Conservation (phyloP, 2,797 vertebrate species). For the Chrosomus eos region DNA sequence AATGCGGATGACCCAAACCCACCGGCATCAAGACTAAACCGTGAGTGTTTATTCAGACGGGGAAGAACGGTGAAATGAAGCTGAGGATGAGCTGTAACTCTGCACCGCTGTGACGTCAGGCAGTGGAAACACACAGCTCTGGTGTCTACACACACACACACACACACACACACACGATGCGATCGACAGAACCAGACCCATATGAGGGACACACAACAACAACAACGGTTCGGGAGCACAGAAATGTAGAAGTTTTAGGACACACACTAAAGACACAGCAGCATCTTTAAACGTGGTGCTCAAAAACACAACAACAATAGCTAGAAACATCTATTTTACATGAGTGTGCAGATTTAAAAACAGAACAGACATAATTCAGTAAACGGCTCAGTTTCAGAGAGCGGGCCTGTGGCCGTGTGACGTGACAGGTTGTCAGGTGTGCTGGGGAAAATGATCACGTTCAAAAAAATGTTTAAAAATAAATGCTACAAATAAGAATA, state of each 20-base stretch:
- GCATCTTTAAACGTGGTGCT: too few species aligned
- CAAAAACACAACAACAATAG: too few species aligned
- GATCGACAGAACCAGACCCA: background rate
- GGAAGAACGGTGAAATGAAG: background rate
- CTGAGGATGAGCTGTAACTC: background rate
- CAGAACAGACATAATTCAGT: background rate
- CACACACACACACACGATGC: background rate
- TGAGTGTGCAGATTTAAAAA: background rate
- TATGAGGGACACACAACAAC: background rate
- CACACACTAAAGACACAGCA: too few species aligned
- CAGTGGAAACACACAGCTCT: slow-evolving; percentile 30
- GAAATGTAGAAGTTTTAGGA: too few species aligned
- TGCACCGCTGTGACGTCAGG: slow-evolving; percentile 24
- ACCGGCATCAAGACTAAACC: background rate
- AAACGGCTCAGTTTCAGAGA: background rate
- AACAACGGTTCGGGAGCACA: background rate
- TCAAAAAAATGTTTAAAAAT: too few species aligned
- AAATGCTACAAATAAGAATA: too few species aligned
- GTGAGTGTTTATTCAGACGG: background rate
- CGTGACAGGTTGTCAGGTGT: too few species aligned
- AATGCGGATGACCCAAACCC: background rate
- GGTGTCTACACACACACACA: slow-evolving; percentile 4
- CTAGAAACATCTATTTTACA: background rate
- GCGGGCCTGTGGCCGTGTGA: too few species aligned
- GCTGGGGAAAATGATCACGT: too few species aligned